These are phyloP conservation scores for Lutraria lutraria DNA, from an alignment of 2,888 invertebrate genomes.

Conservation along the genomic window DNA sequence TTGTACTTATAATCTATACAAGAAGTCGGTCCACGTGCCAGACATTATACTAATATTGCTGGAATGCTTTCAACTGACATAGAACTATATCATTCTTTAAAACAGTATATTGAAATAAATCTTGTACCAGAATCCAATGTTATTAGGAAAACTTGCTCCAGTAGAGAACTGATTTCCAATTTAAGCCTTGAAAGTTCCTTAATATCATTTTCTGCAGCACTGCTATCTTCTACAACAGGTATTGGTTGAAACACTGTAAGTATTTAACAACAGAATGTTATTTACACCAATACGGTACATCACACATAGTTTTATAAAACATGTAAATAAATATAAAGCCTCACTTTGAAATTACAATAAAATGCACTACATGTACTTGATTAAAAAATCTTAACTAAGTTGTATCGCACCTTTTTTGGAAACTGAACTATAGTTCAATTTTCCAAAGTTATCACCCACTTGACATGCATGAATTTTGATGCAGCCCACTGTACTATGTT, in stretches of 20 bases:
- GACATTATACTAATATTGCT: background rate
- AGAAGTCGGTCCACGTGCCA: too few species aligned
- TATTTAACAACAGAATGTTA: background rate
- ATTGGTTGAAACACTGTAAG: conserved; percentile 1
- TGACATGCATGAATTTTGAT: too few species aligned
- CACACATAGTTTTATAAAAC: too few species aligned
- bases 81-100: background rate
- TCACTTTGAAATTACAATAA: background rate
- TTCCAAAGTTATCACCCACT: too few species aligned
- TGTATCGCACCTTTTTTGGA: too few species aligned
- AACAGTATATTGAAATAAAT: background rate
- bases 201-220: conserved; percentile 42
- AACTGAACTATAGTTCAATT: too few species aligned
- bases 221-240: background rate
- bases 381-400: too few species aligned
- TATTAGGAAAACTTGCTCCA: conserved; percentile 83
- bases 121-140: conserved; percentile 82
- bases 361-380: too few species aligned
- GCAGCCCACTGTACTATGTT: too few species aligned
- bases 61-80: background rate
- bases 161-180: conserved; percentile 73
- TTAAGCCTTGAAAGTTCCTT: conserved; percentile 66
- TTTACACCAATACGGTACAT: background rate
- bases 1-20: too few species aligned
- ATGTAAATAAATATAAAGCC: too few species aligned